Evolutionary conservation across 2,113 vertebrate genomes (phyloP), one percentile per base, ranked within the genome.

Genomic region (Grallaria varia): DNA sequence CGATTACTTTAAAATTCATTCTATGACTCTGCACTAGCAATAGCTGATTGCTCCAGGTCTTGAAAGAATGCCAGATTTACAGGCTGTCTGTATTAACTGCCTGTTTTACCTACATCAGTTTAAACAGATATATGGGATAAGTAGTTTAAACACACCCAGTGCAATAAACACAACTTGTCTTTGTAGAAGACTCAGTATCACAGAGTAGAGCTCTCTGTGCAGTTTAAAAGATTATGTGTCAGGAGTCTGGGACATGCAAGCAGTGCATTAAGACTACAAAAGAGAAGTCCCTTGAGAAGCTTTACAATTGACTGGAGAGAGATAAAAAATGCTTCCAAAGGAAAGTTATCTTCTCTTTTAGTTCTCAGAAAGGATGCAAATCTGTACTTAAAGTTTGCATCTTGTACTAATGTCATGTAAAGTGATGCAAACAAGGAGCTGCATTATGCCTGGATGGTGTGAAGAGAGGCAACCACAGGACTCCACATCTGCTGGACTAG

Each of bases 1-100:
- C 66, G 75, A 87, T 94, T 71, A 44, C 42, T 91, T 96, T 81
- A 81, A 93, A 94, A 95, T 84, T 90, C 17, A 14, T 71, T 93
- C 68, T 37, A 13, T 94, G 91, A 81, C 84, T 71, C 69, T 64
- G 72, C 67, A 30, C 76, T 63, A 37, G 44, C 47, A 58, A 44
- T 69, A 88, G 42, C 53, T 85, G 60, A 78, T 74, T 93, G 76
- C 52, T 93, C 45, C 71, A 72, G 80, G 56, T 44, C 37, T 79
- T 87, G 72, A 95, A 95, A 85, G 35, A 93, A 84, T 63, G 69
- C 71, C 63, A 90, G 56, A 78, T 82, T 92, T 89, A 91, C 0
- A 3, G 83, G 15, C 23, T 86, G 39, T 62, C 67, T 93, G 88
- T 30, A 84, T 45, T 64, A 96, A 81, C 71, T 75, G 44, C 49